Conservation (phyloP, 1,140 invertebrate species). For the Brachionus koreanus region DNA sequence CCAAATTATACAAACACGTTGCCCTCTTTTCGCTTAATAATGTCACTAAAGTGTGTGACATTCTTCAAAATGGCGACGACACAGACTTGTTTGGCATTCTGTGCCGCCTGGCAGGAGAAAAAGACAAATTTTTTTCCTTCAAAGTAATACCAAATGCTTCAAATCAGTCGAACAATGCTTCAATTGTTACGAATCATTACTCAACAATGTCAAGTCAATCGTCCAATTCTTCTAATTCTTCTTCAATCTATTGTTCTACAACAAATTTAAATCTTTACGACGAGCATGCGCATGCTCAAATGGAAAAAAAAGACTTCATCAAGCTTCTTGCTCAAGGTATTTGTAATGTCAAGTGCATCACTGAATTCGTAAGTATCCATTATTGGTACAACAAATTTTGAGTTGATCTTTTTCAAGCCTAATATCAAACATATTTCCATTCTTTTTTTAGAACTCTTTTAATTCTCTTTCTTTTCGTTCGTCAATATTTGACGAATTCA, state of each 20-base stretch:
- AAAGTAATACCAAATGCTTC: conserved; percentile 4
- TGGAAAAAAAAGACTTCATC: conserved; percentile 74
- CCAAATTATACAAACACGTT: conserved; percentile 82
- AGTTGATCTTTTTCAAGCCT: neutral
- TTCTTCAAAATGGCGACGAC: conserved; percentile 74
- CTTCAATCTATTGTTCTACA: conserved; percentile 52
- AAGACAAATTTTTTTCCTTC: conserved; percentile 40
- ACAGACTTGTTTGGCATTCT: conserved; percentile 45
- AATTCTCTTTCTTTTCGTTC: conserved; percentile 32
- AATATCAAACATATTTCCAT: neutral
- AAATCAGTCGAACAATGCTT: neutral
- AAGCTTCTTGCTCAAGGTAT: conserved; percentile 77
- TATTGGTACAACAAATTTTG: neutral
- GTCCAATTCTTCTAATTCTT: neutral
- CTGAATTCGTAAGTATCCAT: conserved; percentile 58
- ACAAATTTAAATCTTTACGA: conserved; percentile 82
- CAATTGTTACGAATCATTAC: neutral
- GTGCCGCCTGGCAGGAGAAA: neutral
- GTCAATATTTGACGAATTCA: conserved; percentile 22
- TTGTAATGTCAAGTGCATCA: conserved; percentile 58
- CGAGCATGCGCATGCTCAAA: conserved; percentile 66
- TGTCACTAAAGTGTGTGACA: conserved; percentile 83
- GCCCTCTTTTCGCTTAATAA: conserved; percentile 78
- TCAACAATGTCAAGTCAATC: conserved; percentile 19
- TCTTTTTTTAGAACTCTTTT: neutral